Base-by-base conservation (phyloP, 2,113 vertebrate genomes). In the Haliaeetus leucogaster region DNA sequence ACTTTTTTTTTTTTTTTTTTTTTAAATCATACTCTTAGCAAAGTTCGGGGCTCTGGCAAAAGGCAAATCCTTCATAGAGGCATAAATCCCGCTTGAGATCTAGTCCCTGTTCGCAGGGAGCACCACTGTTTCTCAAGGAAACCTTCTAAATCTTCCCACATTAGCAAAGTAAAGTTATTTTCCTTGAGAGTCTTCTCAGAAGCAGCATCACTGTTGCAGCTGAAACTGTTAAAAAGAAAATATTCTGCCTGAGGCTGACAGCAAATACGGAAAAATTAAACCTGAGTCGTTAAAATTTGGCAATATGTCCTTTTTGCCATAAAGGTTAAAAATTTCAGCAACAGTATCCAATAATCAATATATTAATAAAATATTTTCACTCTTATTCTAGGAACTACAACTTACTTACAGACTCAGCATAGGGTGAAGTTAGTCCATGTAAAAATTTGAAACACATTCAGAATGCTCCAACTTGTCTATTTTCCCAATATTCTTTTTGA, bases 311-410 rank as follows among this genome's bases (percentile, higher is more conserved):
- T 67, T 66, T 23, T 42, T 63, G 30, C 50, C 50, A 27, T 52
- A 52, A 52, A 52, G 50, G 27, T 52, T 27, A 52, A 52, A 27
- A 52, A 52, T 52, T 52, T 16, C 19, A 65, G 34, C 23, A 86
- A 11, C 34, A 76, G 16, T 48, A 34, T n/a, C 23, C 0, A 0
- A 20, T 43, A 81, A 88, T 34, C 68, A 65, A 13, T 30, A 34
- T 15, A 67, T 13, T 7, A 58, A 66, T 55, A 84, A 78, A 83
- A 55, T 6, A 9, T 48, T 82, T 70, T 47, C 4, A 17, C 9
- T n/a, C 12, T 50, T 78, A 22, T 74, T 74, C 52, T 48, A 65
- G 29, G 16, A 65, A 68, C 22, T 56, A 32, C 13, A 88, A 6
- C 13, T 62, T 50, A 55, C 59, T 89, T 58, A 73, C 32, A 25